These are phyloP conservation scores for Sepiola atlantica DNA, from an alignment of 2,888 invertebrate species.

Conservation along the genomic window DNA sequence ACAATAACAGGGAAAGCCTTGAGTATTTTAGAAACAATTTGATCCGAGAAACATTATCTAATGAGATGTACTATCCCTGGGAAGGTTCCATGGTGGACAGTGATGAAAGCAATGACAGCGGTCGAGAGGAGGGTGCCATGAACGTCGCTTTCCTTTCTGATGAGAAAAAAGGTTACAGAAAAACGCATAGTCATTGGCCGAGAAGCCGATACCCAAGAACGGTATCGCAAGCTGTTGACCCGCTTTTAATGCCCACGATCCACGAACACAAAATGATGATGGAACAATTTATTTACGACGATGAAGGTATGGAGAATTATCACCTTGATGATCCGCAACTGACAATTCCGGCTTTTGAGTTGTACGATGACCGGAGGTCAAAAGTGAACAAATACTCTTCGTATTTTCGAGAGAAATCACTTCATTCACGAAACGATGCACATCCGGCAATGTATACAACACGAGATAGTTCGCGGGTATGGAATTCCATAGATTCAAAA, in stretches of 20 bases:
- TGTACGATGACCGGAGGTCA: conserved; percentile 25
- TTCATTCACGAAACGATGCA: background rate
- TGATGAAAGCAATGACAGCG: background rate
- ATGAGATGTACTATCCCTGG: background rate
- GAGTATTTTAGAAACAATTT: background rate
- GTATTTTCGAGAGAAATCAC: conserved; percentile 3
- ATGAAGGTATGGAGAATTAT: background rate
- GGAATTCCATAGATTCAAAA: background rate
- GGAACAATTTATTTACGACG: conserved; percentile 35
- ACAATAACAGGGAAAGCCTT: background rate
- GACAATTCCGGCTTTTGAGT: background rate
- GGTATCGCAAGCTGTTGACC: conserved; percentile 36
- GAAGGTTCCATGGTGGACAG: background rate
- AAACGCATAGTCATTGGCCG: background rate
- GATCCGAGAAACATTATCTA: background rate
- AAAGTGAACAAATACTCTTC: conserved; percentile 9
- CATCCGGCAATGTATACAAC: background rate
- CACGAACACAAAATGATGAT: conserved; percentile 40
- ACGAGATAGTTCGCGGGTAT: no score
- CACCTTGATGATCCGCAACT: background rate
- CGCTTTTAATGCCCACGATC: conserved; percentile 23
- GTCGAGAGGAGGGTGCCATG: background rate
- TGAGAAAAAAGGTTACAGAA: background rate
- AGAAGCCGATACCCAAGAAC: conserved; percentile 24
- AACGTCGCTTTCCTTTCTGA: background rate